Base-by-base conservation (phyloP, 1,140 invertebrate species). In the Schlechtendalia chinensis region DNA sequence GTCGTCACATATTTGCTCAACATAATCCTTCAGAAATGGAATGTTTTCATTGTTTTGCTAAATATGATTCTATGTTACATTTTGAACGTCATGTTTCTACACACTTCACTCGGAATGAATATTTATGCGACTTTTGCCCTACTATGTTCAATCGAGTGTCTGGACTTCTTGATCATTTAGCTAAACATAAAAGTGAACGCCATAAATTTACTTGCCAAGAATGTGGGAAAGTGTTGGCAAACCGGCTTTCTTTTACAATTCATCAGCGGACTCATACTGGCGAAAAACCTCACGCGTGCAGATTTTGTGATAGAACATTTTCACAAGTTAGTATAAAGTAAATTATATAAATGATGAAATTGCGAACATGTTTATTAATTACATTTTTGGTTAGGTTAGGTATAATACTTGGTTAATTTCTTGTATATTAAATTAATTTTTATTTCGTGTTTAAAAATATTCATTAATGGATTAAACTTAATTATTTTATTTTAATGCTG, bases 231-330 rank as follows among this genome's bases (percentile, higher is more conserved):
- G 50, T 63, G 2, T 63, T 81, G 27, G 81, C 71, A 24, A 81
- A 74, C n/a, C 47, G 71, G 16, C 71, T 81, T 45, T 81, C 81
- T n/a, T 81, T 69, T n/a, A 58, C 59, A 0, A 82, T 59, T 45
- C 88, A 89, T 81, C 81, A 88, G 17, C 83, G 88, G 6, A 87
- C 88, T 19, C 90, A 91, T 83, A 90, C 89, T 0, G 89, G 90
- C 0, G 89, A 90, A 82, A 88, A 89, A 71, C 90, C 90, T 0
- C 91, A 89, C 82, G 85, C 86, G 0, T 91, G 91, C 83, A 87
- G 87, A 5, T 86, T 87, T 54, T 91, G 91, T 83, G 84, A 87
- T 53, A 87, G 81, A 47, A 89, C 89, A 1, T 92, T 92, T 84
- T 91, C 91, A 65, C 88, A 91, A 11, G 91, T 83, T 3, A 56